Evolutionary conservation across 2,888 invertebrate species (phyloP), one percentile per base, ranked within the genome.

Genomic region (Gastrophysa polygoni): DNA sequence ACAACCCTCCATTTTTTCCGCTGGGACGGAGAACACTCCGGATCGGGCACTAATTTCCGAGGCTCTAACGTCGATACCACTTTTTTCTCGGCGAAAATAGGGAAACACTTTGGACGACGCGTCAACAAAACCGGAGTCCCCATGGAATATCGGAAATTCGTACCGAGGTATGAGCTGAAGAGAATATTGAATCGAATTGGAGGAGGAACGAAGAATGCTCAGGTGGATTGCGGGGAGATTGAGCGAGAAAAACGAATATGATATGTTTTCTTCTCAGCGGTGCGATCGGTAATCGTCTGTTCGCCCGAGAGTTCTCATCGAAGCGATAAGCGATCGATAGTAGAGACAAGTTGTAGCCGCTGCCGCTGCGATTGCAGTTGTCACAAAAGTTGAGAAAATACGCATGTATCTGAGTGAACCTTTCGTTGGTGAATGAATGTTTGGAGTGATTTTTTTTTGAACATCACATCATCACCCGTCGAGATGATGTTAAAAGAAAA

Each of bases 181-280:
- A 59, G 54, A 59, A 59, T 59, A 59, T 59, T 54, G 38, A 59
- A 59, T 59, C 48, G 59, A 46, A 59, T 54, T 48, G 52, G 28
- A 38, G 18, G 16, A 54, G 59, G 38, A 57, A 29, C 10, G 16
- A 16, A 10, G 18, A 32, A 54, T 52, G 47, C 59, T 47, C 59
- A 52, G 59, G 59, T 59, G 52, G 46, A 16, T 58, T 34, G 52
- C 10, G 16, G n/a, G 47, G 16, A 29, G 48, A 59, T 59, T 54
- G 48, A 43, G 52, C 54, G 54, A 32, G 38, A 46, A 24, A 54
- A 59, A 54, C 14, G 59, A 38, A 34, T 52, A 44, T 52, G 46
- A 47, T 54, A n/a, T 54, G 52, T 52, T 52, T 52, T 52, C n/a
- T 32, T 7, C 24, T 24, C 24, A 7, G 24, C 24, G n/a, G n/a